Conservation (phyloP, 2,113 vertebrate genomes). For the Hippoglossus stenolepis region DNA sequence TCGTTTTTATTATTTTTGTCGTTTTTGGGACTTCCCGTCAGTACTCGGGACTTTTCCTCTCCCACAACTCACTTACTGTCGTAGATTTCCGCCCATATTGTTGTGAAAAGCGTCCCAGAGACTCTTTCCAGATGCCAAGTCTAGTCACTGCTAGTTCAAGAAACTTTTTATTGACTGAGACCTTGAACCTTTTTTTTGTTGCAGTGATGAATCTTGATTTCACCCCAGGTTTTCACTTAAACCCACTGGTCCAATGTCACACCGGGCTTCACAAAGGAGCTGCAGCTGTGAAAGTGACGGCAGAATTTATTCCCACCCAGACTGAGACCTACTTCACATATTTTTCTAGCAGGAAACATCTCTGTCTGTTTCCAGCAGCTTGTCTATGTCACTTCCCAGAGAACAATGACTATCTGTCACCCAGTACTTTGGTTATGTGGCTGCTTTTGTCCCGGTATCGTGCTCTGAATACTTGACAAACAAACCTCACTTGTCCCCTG, state of each 20-base stretch:
- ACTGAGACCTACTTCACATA: conserved; percentile 11
- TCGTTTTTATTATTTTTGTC: conserved; percentile 24
- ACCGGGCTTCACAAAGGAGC: background rate
- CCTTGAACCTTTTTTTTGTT: too few relatives aligned
- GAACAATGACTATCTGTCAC: conserved; percentile 66
- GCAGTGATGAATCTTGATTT: background rate
- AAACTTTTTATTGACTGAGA: background rate
- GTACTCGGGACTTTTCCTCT: too few relatives aligned
- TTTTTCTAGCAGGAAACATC: conserved; percentile 47
- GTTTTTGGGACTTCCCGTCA: conserved; percentile 28
- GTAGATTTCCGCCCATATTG: background rate
- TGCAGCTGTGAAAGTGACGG: conserved; percentile 29
- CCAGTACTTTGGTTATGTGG: conserved; percentile 53
- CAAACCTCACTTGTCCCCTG: conserved; percentile 57
- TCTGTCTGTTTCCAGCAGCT: conserved; percentile 39
- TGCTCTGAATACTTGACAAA: conserved; percentile 62
- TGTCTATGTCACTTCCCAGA: conserved; percentile 59
- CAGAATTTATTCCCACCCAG: conserved; percentile 20
- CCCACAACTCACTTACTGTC: too few relatives aligned
- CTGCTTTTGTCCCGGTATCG: conserved; percentile 64
- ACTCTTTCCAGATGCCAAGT: background rate
- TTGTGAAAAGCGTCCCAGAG: background rate
- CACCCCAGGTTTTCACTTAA: background rate
- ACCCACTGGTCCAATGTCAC: background rate
- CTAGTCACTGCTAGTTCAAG: background rate